phyloP scores from a whole-genome alignment of 2,113 vertebrate species.

The Choloepus hoffmanni region DNA sequence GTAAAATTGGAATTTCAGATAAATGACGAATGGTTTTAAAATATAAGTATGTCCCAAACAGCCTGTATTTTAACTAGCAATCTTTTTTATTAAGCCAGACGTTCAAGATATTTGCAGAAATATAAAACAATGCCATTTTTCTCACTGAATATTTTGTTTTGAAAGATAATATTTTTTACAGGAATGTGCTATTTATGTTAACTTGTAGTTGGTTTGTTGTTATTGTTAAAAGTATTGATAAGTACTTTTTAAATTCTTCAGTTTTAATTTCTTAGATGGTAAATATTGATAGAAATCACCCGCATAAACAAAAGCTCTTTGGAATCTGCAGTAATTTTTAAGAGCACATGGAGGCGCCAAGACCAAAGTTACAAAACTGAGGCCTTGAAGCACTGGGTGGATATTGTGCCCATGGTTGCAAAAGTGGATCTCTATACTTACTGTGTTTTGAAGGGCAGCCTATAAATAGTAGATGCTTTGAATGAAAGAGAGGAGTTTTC shows the following conservation, averaged over 20 bases:
- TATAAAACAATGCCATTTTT: background rate
- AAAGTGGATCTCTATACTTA: rapidly evolving
- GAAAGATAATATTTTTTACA: background rate
- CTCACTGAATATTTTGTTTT: background rate
- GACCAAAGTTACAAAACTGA: background rate
- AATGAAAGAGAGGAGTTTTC: background rate
- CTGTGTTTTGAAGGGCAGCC: rapidly evolving
- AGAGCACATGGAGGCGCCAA: background rate
- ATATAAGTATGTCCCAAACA: background rate
- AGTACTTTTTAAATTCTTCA: background rate
- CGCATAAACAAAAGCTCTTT: background rate
- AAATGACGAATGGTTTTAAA: no score
- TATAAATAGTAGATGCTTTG: background rate
- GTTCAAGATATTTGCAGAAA: no score
- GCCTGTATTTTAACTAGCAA: background rate
- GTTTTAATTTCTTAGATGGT: background rate
- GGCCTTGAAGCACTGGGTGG: background rate
- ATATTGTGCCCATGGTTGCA: rapidly evolving
- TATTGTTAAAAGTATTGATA: background rate
- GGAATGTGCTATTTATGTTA: background rate
- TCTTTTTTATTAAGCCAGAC: background rate
- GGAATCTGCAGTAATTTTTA: background rate
- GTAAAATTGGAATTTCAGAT: background rate
- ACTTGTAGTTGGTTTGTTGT: background rate
- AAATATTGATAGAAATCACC: background rate